Conservation (phyloP, 2,113 vertebrate genomes). For the Ptyas mucosa region DNA sequence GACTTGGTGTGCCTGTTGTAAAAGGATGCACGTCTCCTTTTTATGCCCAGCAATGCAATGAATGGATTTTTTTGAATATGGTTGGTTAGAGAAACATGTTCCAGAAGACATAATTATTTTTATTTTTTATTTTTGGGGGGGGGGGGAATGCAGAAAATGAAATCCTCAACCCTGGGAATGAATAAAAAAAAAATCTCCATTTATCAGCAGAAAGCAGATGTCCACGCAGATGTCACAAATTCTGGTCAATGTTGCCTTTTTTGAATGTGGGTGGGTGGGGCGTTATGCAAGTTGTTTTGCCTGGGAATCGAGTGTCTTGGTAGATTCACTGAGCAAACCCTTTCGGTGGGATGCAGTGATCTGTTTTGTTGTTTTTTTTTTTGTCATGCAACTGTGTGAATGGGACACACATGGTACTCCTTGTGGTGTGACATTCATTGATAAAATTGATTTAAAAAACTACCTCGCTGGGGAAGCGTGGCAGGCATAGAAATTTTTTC, state of each 20-base stretch:
- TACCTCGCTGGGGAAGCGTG: slow-evolving; percentile 59
- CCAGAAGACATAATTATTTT: background rate
- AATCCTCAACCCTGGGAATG: slow-evolving; percentile 22
- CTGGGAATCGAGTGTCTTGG: slow-evolving; percentile 27
- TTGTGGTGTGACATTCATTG: slow-evolving; percentile 37
- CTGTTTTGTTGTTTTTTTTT: no score
- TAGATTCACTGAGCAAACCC: slow-evolving; percentile 43
- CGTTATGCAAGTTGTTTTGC: slow-evolving; percentile 27
- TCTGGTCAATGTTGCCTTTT: slow-evolving; percentile 18
- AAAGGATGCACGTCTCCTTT: slow-evolving; percentile 28
- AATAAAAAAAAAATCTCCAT: slow-evolving; percentile 16
- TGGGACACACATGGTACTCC: slow-evolving; percentile 58
- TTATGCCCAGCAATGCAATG: slow-evolving; percentile 45
- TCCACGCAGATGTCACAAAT: background rate
- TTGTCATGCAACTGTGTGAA: slow-evolving; percentile 51
- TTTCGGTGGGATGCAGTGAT: slow-evolving; percentile 35
- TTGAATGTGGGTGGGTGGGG: background rate
- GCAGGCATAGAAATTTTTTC: background rate
- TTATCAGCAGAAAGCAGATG: slow-evolving; percentile 12
- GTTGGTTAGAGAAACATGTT: slow-evolving; percentile 22
- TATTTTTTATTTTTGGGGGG: background rate
- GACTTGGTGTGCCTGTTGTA: slow-evolving; percentile 45
- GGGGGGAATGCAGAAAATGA: slow-evolving; percentile 13
- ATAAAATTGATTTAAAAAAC: slow-evolving; percentile 34
- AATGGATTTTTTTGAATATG: slow-evolving; percentile 19